phyloP scores from a whole-genome alignment of 2,113 vertebrate species.

The Lampris megalopsis region DNA sequence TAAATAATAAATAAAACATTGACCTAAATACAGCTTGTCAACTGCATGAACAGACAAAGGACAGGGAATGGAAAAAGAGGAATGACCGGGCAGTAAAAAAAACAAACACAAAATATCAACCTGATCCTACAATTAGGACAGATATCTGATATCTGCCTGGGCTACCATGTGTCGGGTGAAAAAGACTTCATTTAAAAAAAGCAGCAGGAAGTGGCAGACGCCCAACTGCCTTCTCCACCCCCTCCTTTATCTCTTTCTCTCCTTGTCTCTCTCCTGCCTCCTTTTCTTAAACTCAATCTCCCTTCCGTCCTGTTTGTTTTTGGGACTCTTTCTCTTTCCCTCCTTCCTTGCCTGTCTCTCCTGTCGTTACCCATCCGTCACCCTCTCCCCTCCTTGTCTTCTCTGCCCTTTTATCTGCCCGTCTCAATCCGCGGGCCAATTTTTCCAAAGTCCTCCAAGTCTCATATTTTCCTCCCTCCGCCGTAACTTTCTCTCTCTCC shows the following conservation, averaged over 20 bases:
- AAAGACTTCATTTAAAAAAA: slow-evolving; percentile 26
- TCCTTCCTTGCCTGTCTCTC: background rate
- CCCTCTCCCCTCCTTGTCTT: background rate
- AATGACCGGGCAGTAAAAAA: background rate
- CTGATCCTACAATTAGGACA: slow-evolving; percentile 42
- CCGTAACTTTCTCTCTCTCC: background rate
- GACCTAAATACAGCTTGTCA: slow-evolving; percentile 27
- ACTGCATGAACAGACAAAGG: slow-evolving; percentile 17
- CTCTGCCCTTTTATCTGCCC: background rate
- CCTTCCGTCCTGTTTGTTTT: too few relatives aligned
- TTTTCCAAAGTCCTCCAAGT: too few relatives aligned
- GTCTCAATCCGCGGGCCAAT: too few relatives aligned
- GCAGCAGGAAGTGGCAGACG: slow-evolving; percentile 11
- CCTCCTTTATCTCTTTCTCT: background rate
- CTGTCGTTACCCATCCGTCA: background rate
- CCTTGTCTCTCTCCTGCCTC: background rate
- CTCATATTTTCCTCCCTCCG: background rate
- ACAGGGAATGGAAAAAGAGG: background rate
- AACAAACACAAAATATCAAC: slow-evolving; percentile 18
- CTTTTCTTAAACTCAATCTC: too few relatives aligned
- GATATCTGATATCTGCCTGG: slow-evolving; percentile 40
- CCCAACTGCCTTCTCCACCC: background rate
- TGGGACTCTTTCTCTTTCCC: background rate
- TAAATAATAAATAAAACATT: background rate
- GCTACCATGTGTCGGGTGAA: slow-evolving; percentile 24